Percentiles rank a stretch among this genome's conserved stretches.
phyloP scores from a whole-genome alignment of 2,888 invertebrate species.

The Caenorhabditis afra region DNA sequence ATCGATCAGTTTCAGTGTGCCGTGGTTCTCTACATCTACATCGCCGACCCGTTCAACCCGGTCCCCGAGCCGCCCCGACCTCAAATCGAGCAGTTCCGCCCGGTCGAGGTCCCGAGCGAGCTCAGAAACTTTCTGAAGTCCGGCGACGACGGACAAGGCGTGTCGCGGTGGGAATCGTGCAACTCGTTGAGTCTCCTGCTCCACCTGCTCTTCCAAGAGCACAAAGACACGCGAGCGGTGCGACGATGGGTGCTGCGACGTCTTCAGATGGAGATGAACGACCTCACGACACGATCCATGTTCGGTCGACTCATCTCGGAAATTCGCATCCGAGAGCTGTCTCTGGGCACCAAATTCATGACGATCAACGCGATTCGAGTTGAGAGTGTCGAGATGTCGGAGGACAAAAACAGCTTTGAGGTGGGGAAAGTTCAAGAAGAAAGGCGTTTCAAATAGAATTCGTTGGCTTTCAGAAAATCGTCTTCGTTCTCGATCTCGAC shows the following conservation, averaged over 20 bases:
- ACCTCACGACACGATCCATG: slow-evolving; percentile 76
- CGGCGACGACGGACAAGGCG: slow-evolving; percentile 75
- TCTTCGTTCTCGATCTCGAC: slow-evolving; percentile 89
- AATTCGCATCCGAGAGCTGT: slow-evolving; percentile 77
- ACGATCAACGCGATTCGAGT: slow-evolving; percentile 89
- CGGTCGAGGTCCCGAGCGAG: slow-evolving; percentile 73
- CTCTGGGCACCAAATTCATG: slow-evolving; percentile 90
- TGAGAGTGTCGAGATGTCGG: slow-evolving; percentile 88
- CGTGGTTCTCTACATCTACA: slow-evolving; percentile 62
- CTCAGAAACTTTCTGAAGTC: slow-evolving; percentile 73
- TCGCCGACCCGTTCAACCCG: slow-evolving; percentile 70
- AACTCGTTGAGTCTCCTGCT: slow-evolving; percentile 70
- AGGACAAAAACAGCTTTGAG: slow-evolving; percentile 87
- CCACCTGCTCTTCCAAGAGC: slow-evolving; percentile 79
- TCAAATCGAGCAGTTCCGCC: slow-evolving; percentile 73
- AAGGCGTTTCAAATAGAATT: background rate
- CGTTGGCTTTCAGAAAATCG: slow-evolving; percentile 83
- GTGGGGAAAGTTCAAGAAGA: no score
- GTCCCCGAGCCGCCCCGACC: slow-evolving; percentile 50
- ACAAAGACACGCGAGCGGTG: slow-evolving; percentile 76
- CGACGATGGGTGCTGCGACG: slow-evolving; percentile 79
- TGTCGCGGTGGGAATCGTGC: slow-evolving; percentile 74
- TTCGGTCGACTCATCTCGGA: slow-evolving; percentile 76
- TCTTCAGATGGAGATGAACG: slow-evolving; percentile 80
- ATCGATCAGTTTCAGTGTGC: slow-evolving; percentile 5